Evolutionary conservation across 2,113 vertebrate genomes (phyloP), one percentile per base, ranked within the genome.

Genomic region (Dascyllus trimaculatus): DNA sequence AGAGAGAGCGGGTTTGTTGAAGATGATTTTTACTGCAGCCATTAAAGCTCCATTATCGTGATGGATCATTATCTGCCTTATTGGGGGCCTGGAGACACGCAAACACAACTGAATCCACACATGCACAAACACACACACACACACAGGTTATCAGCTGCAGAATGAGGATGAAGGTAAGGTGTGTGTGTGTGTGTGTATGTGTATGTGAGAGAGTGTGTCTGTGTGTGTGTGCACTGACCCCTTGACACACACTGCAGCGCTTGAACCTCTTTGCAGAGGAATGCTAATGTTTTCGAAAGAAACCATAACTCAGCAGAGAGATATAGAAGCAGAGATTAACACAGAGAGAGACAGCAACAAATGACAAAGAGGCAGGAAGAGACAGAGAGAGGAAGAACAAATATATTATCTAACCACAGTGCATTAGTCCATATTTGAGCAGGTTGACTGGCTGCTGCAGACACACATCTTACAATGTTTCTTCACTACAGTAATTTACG

Each of bases 11-110:
- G 59, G 64, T 48, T 84, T 80, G 85, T 77, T 78, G 43, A 78
- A 78, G 88, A 89, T 75, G 86, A 82, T 89, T 90, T 92, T 92
- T 89, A 90, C 84, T 88, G 89, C 82, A 81, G 84, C 84, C 81
- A 86, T 91, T 91, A 89, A 86, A 80, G 81, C 80, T 78, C 80
- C 89, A 92, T 94, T 88, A 85, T 84, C 75, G 45, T 80, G 77
- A 88, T 87, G 88, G 87, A 90, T 91, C 87, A 82, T 88, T 87
- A 90, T 92, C 93, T 83, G 54, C 29, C 79, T 85, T 87, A 92
- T 88, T 77, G 59, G 74, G 49, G 52, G 69, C 25, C 45, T 29
- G 40, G 62, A 75, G 18, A 66, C 52, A 62, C 56, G 72, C 62
- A 40, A 15, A 52, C 72, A 65, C 5, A 35, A 35, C 8, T 29